Evolutionary conservation across 2,797 vertebrate species (phyloP).

Genomic region (Pagetopsis macropterus): DNA sequence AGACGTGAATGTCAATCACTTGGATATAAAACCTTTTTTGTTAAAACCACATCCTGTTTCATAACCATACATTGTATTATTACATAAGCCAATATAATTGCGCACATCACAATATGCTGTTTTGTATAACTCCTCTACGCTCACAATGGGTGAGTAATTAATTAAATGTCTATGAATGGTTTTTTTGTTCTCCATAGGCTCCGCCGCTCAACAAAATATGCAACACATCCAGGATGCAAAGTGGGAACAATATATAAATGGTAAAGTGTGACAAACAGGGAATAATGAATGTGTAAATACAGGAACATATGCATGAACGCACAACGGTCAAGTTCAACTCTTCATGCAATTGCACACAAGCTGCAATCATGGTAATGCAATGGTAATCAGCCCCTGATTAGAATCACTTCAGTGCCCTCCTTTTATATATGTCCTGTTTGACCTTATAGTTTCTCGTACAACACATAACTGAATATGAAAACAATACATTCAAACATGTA

Average conservation of each 20-base stretch:
- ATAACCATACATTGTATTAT: neutral
- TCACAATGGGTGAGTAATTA: neutral
- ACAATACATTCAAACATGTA: too few relatives aligned
- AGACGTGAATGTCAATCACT: neutral
- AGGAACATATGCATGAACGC: slow-evolving; percentile 25
- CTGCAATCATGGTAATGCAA: slow-evolving; percentile 43
- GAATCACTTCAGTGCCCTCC: slow-evolving; percentile 22
- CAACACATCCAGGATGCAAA: neutral
- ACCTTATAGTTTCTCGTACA: neutral
- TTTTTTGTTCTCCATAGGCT: neutral
- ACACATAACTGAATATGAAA: neutral
- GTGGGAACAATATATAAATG: neutral
- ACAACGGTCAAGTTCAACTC: slow-evolving; percentile 19
- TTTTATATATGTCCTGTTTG: neutral
- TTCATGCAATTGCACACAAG: slow-evolving; percentile 36
- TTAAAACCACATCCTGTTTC: neutral
- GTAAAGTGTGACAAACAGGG: slow-evolving; percentile 9
- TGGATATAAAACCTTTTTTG: neutral
- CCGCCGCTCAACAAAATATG: neutral
- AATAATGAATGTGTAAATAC: slow-evolving; percentile 30
- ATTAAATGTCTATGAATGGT: neutral
- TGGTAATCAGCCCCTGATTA: slow-evolving; percentile 45
- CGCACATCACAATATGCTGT: neutral
- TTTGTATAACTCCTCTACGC: neutral
- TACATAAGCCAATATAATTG: neutral